Conservation (phyloP, 2,797 vertebrate species). For the Leptatherina wallacei region DNA sequence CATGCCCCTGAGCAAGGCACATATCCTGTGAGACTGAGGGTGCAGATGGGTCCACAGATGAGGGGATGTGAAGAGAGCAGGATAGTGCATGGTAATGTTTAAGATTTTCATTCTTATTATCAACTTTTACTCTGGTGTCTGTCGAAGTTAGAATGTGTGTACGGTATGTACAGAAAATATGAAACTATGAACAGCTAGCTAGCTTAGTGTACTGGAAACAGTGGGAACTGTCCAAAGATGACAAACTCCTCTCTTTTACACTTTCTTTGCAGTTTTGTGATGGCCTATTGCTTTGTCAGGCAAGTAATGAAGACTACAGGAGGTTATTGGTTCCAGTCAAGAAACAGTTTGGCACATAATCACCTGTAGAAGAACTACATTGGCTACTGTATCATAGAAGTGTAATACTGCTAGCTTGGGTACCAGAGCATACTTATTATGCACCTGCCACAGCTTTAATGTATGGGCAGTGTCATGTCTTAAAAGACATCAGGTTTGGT, state of each 20-base stretch:
- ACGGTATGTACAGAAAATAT: not conserved
- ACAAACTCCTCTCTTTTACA: not conserved
- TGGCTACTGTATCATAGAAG: no score
- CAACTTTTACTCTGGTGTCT: conserved; percentile 15
- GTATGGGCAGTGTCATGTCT: not conserved
- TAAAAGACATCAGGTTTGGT: not conserved
- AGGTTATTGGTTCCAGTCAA: not conserved
- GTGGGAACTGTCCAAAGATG: not conserved
- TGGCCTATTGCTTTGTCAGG: not conserved
- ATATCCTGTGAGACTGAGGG: conserved; percentile 50
- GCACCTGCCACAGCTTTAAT: no score
- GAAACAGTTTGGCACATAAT: no score
- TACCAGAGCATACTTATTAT: not conserved
- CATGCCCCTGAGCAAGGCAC: conserved; percentile 59
- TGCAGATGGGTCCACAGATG: conserved; percentile 42
- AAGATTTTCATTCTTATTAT: conserved; percentile 14
- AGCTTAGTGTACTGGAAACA: not conserved
- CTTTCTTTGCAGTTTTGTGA: not conserved
- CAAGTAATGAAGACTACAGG: not conserved
- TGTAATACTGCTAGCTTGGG: not conserved
- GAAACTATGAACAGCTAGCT: not conserved
- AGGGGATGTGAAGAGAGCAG: conserved; percentile 11
- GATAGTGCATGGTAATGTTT: conserved; percentile 29
- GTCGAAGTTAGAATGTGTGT: not conserved
- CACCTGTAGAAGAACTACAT: no score